Evolutionary conservation across 2,113 vertebrate species (phyloP).

Genomic region (Pheucticus melanocephalus): DNA sequence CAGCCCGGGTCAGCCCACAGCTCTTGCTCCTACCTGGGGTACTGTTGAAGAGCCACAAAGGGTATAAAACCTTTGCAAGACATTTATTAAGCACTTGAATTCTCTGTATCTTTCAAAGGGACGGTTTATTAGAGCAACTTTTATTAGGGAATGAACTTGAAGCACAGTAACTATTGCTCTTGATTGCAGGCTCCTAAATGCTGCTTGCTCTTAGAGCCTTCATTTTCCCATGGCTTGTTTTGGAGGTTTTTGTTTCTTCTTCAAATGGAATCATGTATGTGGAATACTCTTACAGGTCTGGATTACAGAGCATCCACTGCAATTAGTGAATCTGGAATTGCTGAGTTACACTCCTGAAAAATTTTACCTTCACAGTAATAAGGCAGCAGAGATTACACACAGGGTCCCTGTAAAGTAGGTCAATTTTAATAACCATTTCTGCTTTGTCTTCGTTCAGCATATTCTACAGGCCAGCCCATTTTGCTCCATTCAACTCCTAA

Average conservation of each 20-base stretch:
- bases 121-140: background rate
- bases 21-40: background rate
- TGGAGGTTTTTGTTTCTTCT: background rate
- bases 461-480: background rate
- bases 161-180: background rate
- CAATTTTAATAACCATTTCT: constrained; percentile 3
- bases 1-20: background rate
- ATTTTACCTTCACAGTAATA: background rate
- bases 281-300: background rate
- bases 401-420: background rate
- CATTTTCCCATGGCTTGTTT: background rate
- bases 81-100: background rate
- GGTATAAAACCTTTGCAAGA: background rate
- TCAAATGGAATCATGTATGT: background rate
- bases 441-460: background rate
- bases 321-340: background rate
- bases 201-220: background rate
- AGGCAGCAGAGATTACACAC: background rate
- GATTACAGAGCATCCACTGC: background rate
- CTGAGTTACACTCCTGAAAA: background rate
- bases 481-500: background rate
- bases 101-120: background rate
- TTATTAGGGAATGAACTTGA: background rate
- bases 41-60: background rate
- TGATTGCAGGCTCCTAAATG: background rate